Evolutionary conservation across 2,113 vertebrate species (phyloP).

Genomic region (Uria aalge): DNA sequence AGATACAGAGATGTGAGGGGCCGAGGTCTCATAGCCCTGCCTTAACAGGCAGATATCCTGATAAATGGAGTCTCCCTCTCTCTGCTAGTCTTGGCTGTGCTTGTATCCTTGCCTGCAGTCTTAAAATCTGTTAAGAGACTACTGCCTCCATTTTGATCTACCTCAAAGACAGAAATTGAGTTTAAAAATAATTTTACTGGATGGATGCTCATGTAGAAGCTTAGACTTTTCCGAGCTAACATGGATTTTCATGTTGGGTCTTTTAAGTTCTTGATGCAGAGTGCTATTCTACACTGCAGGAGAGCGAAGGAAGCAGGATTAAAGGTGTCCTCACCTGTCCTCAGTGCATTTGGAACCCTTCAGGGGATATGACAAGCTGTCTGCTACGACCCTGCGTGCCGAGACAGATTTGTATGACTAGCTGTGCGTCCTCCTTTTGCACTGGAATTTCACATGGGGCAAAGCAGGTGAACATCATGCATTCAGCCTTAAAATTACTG

Average conservation of each 20-base stretch:
- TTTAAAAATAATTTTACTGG: not conserved
- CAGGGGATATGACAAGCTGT: not conserved
- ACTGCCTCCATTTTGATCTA: not conserved
- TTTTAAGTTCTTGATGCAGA: not conserved
- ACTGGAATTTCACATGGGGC: not conserved
- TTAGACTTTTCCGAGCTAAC: not conserved
- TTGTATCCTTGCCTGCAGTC: not conserved
- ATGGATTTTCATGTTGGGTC: not conserved
- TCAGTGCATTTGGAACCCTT: not conserved
- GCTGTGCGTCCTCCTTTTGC: not conserved
- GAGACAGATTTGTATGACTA: not conserved
- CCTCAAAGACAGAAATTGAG: not conserved
- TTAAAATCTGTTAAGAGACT: not conserved
- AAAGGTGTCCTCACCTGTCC: not conserved
- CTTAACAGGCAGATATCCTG: not conserved
- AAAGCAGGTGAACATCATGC: not conserved
- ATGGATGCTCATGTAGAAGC: not conserved
- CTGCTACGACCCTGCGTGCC: not conserved
- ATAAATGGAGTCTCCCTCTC: not conserved
- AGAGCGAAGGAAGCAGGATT: not conserved
- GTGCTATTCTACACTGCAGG: not conserved
- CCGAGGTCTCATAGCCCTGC: not conserved
- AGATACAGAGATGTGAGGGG: not conserved
- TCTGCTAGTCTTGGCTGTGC: not conserved
- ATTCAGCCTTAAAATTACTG: not conserved